These are phyloP conservation scores for Eueides isabella DNA, from an alignment of 1,140 invertebrate species.

Conservation along the genomic window DNA sequence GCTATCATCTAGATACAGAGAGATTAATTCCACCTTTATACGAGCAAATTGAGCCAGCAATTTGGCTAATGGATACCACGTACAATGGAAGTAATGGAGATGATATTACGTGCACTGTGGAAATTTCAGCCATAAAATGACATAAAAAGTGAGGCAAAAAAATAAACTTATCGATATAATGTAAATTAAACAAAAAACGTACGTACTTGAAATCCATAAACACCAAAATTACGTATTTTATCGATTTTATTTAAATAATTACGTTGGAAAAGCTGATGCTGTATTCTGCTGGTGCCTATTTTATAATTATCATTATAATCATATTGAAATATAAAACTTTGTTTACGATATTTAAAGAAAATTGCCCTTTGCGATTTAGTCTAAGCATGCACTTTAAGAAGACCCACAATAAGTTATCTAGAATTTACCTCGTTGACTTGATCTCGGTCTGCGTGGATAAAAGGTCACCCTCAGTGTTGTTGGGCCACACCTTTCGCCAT, in stretches of 20 bases:
- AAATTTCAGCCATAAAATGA: slow-evolving; percentile 10
- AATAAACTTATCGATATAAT: too few species aligned
- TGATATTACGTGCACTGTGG: slow-evolving; percentile 32
- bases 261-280: too few species aligned
- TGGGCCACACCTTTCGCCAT: slow-evolving; percentile 84
- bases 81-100: slow-evolving; percentile 36
- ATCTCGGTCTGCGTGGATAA: slow-evolving; percentile 64
- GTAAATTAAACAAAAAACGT: too few species aligned
- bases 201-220: too few species aligned
- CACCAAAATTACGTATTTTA: too few species aligned
- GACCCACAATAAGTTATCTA: neutral
- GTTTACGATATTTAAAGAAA: too few species aligned
- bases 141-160: neutral
- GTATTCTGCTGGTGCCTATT: too few species aligned
- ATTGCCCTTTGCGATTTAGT: neutral
- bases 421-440: slow-evolving; percentile 61
- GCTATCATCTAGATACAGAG: neutral
- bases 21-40: slow-evolving; percentile 16
- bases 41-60: slow-evolving; percentile 29
- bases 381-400: neutral
- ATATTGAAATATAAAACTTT: too few species aligned
- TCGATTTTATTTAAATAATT: too few species aligned
- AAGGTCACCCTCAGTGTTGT: slow-evolving; percentile 73
- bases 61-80: slow-evolving; percentile 35
- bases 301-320: too few species aligned